These are phyloP conservation scores for Bombus soroeensis DNA, from an alignment of 1,140 invertebrate species.

Conservation along the genomic window DNA sequence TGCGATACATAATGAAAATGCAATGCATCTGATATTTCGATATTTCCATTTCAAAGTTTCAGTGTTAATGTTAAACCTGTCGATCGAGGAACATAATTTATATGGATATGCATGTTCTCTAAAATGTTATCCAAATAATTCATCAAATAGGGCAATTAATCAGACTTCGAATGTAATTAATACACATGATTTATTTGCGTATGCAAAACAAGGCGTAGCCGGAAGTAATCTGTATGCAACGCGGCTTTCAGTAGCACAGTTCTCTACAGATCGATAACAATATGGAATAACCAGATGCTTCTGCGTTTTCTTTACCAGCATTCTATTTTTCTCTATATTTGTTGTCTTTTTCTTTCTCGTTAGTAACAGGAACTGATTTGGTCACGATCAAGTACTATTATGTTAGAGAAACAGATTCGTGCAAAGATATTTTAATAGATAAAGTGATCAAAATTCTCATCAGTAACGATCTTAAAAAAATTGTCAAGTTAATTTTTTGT, in stretches of 20 bases:
- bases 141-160: not conserved
- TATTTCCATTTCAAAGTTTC: not conserved
- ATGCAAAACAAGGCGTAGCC: slow-evolving; percentile 8
- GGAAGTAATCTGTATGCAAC: slow-evolving; percentile 13
- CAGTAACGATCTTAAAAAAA: too few species aligned
- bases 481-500: too few species aligned
- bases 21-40: not conserved
- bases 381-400: too few species aligned
- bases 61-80: not conserved
- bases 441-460: too few species aligned
- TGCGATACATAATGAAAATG: too few species aligned
- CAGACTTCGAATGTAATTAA: not conserved
- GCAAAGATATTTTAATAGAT: not conserved
- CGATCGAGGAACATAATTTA: not conserved
- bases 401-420: not conserved
- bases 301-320: not conserved
- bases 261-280: slow-evolving; percentile 24
- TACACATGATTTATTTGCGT: slow-evolving; percentile 3
- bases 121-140: slow-evolving; percentile 1
- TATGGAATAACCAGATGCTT: not conserved
- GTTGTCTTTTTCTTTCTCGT: not conserved
- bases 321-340: not conserved
- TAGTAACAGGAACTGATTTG: too few species aligned
- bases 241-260: not conserved
- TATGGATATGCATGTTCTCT: not conserved